phyloP scores from a whole-genome alignment of 2,113 vertebrate genomes.

The Sander lucioperca region DNA sequence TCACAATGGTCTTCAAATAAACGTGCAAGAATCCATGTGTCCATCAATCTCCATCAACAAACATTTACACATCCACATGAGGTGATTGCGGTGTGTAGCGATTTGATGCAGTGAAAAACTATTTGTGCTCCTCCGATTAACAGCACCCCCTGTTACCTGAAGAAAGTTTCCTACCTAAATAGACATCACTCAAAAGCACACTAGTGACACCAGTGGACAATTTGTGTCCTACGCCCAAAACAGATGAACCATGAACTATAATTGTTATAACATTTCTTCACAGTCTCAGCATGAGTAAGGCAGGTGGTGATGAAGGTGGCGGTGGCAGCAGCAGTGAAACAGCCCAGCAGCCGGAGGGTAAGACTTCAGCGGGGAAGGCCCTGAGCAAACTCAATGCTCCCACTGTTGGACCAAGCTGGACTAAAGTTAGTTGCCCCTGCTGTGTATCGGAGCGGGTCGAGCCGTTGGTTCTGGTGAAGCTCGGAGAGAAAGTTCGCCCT shows the following conservation, averaged over 20 bases:
- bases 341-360: conserved; percentile 11
- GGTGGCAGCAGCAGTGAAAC: neutral
- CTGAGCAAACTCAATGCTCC: neutral
- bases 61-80: too few relatives aligned
- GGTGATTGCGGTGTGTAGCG: too few relatives aligned
- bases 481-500: conserved; percentile 70
- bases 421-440: conserved; percentile 82
- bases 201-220: too few relatives aligned
- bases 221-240: too few relatives aligned
- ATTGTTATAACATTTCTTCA: neutral
- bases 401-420: conserved; percentile 67
- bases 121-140: too few relatives aligned
- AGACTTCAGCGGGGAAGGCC: neutral
- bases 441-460: conserved; percentile 77
- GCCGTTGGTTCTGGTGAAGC: conserved; percentile 83
- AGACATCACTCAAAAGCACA: too few relatives aligned
- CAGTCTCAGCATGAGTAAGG: conserved; percentile 74
- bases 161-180: too few relatives aligned
- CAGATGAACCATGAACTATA: neutral
- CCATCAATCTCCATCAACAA: too few relatives aligned
- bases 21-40: too few relatives aligned
- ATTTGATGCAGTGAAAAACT: too few relatives aligned
- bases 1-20: too few relatives aligned
- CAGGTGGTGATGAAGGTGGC: conserved; percentile 33
- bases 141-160: too few relatives aligned